Percentiles rank a stretch among this genome's conserved stretches.
Conservation (phyloP, 2,797 vertebrate species). For the Sebastes minor region DNA sequence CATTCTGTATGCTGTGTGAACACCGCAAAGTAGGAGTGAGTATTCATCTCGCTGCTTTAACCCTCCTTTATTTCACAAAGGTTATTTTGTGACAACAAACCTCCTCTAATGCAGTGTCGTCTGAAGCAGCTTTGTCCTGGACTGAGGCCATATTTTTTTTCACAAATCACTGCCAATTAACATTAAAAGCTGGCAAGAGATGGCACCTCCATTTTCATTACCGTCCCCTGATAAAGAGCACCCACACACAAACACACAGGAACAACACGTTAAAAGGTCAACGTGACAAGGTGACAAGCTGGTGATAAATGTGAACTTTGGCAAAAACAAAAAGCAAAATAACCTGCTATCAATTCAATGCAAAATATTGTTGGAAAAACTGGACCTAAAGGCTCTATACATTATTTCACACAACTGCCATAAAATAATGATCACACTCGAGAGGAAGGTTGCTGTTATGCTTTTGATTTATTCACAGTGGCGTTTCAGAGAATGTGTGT, state of each 20-base stretch:
- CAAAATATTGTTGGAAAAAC: background rate
- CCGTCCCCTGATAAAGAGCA: constrained; percentile 47
- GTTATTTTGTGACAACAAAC: constrained; percentile 46
- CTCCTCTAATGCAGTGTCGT: constrained; percentile 37
- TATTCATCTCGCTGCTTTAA: constrained; percentile 38
- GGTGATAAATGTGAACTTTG: constrained; percentile 48
- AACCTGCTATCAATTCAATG: background rate
- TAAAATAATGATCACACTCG: constrained; percentile 42
- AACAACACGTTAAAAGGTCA: constrained; percentile 71
- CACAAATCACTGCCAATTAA: constrained; percentile 68
- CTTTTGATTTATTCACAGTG: constrained; percentile 63
- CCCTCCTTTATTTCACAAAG: constrained; percentile 42
- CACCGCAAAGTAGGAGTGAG: constrained; percentile 26
- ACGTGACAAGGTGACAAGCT: constrained; percentile 52
- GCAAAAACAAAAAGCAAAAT: constrained; percentile 33
- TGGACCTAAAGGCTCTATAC: background rate
- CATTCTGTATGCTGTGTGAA: constrained; percentile 52
- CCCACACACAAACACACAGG: constrained; percentile 39
- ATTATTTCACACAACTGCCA: constrained; percentile 26
- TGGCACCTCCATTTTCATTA: constrained; percentile 68
- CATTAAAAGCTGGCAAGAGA: constrained; percentile 62
- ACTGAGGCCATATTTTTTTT: constrained; percentile 36
- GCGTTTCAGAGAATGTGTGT: constrained; percentile 53
- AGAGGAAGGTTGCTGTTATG: constrained; percentile 22
- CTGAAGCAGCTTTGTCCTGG: constrained; percentile 42